A percentile compares a stretch with the other conserved stretches of the same genome.
Conservation (phyloP, 2,797 vertebrate genomes). For the Sphenopsis melanotis region DNA sequence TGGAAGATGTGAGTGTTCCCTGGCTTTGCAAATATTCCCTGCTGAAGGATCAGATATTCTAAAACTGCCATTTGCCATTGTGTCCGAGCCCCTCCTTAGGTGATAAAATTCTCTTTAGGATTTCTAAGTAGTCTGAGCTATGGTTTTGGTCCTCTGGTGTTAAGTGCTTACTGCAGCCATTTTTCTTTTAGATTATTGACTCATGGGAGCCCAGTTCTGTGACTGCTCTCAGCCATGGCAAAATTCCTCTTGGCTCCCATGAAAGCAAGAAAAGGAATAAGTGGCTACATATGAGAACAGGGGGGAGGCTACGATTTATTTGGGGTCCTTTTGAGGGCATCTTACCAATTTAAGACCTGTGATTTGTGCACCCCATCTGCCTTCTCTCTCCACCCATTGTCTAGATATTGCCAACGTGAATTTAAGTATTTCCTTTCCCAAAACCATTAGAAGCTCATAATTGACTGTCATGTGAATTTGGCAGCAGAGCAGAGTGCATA, state of each 20-base stretch:
- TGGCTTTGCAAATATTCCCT: not conserved
- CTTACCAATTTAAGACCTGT: not conserved
- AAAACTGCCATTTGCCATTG: not conserved
- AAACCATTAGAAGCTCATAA: not conserved
- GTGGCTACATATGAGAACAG: not conserved
- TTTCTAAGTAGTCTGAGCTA: not conserved
- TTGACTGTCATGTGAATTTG: not conserved
- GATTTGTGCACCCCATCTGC: not conserved
- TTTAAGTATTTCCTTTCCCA: not conserved
- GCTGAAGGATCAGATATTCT: not conserved
- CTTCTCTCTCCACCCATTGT: not conserved
- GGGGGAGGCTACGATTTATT: not conserved
- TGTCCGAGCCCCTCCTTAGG: not conserved
- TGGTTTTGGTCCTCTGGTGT: not conserved
- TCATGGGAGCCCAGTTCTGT: not conserved
- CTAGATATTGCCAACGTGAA: not conserved
- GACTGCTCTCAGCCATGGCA: not conserved
- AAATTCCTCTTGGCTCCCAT: not conserved
- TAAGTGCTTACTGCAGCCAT: not conserved
- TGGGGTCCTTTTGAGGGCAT: not conserved
- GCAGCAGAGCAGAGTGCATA: not conserved
- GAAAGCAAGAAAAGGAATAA: not conserved
- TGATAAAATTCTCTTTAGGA: not conserved
- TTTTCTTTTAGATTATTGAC: not conserved
- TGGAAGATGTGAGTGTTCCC: conserved; percentile 82